Conservation (phyloP, 2,888 invertebrate genomes). For the Acleris cristana region DNA sequence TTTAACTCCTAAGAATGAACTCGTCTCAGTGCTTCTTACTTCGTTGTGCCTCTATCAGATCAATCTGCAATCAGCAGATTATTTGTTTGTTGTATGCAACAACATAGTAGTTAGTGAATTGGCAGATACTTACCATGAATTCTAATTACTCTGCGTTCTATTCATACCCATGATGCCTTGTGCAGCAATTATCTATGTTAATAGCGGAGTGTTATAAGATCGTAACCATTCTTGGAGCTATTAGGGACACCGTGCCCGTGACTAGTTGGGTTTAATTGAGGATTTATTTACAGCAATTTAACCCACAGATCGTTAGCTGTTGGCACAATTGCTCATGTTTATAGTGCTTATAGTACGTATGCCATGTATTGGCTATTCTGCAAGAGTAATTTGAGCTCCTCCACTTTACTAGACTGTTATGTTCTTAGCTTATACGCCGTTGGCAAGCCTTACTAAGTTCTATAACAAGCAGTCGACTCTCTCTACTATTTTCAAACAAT, state of each 20-base stretch:
- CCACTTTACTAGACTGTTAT: not conserved
- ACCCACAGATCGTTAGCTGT: constrained; percentile 39
- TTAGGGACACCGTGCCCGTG: constrained; percentile 11
- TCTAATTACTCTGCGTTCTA: not conserved
- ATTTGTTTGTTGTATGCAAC: too few species aligned
- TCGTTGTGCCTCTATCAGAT: too few species aligned
- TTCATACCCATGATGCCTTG: not conserved
- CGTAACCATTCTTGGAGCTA: constrained; percentile 9
- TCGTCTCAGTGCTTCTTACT: too few species aligned
- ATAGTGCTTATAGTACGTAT: too few species aligned
- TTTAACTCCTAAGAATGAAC: too few species aligned
- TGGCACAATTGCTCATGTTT: constrained; percentile 25
- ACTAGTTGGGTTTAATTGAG: constrained; percentile 42
- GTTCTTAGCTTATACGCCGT: not conserved
- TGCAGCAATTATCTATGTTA: constrained; percentile 4
- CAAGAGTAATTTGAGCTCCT: too few species aligned
- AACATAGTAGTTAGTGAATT: too few species aligned
- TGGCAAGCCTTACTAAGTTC: constrained; percentile 13
- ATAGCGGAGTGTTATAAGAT: constrained; percentile 3
- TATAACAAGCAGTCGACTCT: constrained; percentile 41
- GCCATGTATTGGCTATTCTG: too few species aligned
- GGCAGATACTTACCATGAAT: not conserved
- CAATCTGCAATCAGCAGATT: too few species aligned
- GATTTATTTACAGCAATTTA: constrained; percentile 42
- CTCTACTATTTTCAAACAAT: constrained; percentile 42